phyloP scores from a whole-genome alignment of 2,113 vertebrate genomes.

The Esox niger region DNA sequence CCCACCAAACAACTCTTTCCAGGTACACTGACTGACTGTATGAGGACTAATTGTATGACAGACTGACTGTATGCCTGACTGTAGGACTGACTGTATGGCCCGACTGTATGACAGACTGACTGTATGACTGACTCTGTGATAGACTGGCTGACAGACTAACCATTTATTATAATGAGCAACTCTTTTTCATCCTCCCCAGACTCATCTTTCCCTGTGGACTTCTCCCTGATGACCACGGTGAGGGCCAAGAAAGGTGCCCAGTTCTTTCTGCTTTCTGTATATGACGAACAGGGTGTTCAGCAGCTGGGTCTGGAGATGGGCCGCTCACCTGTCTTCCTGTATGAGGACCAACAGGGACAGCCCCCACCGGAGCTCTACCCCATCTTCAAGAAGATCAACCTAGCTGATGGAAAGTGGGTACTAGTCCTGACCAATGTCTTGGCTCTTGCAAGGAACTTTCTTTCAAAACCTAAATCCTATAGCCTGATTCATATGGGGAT shows the following conservation, averaged over 20 bases:
- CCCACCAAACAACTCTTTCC: constrained; percentile 83
- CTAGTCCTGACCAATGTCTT: not conserved
- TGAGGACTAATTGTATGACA: no score
- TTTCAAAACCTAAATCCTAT: not conserved
- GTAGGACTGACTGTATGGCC: no score
- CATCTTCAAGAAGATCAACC: constrained; percentile 77
- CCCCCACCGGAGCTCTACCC: constrained; percentile 75
- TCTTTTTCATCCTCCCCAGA: constrained; percentile 59
- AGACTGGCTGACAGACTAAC: not conserved
- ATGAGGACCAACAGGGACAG: constrained; percentile 76
- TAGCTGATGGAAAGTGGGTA: constrained; percentile 87
- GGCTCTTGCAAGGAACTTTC: not conserved
- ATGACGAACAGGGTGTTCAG: constrained; percentile 77
- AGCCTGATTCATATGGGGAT: not conserved
- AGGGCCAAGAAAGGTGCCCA: constrained; percentile 74
- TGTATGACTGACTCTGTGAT: no score
- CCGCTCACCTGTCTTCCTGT: constrained; percentile 78
- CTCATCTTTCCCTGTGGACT: constrained; percentile 79
- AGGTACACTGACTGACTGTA: constrained; percentile 58
- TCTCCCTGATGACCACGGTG: constrained; percentile 83
- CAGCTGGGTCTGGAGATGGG: constrained; percentile 87
- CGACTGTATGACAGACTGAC: no score
- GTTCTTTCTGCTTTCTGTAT: constrained; percentile 83
- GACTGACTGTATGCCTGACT: no score
- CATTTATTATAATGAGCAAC: not conserved